These are phyloP conservation scores for Galagoides demidoff DNA, from an alignment of 2,797 vertebrate species.

Conservation along the genomic window DNA sequence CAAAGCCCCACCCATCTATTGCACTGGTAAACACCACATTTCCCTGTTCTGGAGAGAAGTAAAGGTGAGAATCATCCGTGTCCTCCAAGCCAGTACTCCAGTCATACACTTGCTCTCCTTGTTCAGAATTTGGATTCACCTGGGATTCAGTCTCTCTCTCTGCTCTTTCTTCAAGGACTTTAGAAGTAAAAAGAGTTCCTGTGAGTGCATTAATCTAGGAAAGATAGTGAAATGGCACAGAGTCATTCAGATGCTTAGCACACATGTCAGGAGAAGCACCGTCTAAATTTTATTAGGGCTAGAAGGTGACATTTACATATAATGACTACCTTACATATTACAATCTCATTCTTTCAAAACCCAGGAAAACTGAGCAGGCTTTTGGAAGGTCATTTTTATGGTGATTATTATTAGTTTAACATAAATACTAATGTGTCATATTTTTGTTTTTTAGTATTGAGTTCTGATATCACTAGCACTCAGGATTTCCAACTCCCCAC, in stretches of 20 bases:
- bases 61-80: constrained; percentile 95
- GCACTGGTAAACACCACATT: constrained; percentile 97
- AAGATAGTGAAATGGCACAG: constrained; percentile 61
- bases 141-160: constrained; percentile 89
- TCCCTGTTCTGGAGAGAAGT: constrained; percentile 97
- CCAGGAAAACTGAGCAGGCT: neutral
- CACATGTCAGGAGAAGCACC: rapidly evolving
- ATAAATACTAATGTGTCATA: neutral
- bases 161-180: constrained; percentile 96
- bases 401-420: neutral
- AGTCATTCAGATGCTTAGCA: constrained; percentile 42
- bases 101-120: constrained; percentile 93
- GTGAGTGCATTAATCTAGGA: constrained; percentile 96
- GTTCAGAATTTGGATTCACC: constrained; percentile 43
- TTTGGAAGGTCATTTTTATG: neutral
- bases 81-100: constrained; percentile 96
- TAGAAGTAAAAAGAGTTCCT: constrained; percentile 95
- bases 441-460: too few relatives aligned
- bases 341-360: neutral
- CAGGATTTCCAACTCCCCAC: neutral
- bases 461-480: neutral
- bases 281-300: neutral
- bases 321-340: neutral
- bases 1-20: constrained; percentile 97
- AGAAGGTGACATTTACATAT: neutral